Evolutionary conservation across 2,113 vertebrate genomes (phyloP).

Genomic region (Hemiprocne comata): DNA sequence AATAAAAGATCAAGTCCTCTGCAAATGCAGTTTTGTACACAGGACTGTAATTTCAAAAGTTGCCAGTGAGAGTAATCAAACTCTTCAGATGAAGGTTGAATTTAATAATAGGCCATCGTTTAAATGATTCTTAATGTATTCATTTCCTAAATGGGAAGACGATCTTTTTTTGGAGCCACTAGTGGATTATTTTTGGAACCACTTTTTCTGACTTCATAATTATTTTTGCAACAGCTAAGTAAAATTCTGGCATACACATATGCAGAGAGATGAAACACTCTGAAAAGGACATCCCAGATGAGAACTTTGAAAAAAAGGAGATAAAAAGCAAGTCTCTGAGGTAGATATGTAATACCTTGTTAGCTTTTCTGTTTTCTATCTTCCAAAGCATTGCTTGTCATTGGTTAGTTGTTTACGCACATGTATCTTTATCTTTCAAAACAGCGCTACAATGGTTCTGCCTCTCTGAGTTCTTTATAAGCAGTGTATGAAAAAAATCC

Average conservation of each 20-base stretch:
- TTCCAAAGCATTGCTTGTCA: not conserved
- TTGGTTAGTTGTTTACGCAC: not conserved
- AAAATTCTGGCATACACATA: not conserved
- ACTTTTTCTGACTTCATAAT: slow-evolving; percentile 2
- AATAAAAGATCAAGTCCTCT: not conserved
- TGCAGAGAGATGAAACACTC: not conserved
- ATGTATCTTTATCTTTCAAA: not conserved
- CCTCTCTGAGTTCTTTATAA: not conserved
- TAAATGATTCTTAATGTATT: slow-evolving; percentile 21
- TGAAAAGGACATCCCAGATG: not conserved
- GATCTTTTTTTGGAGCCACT: slow-evolving; percentile 51
- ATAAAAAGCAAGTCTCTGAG: not conserved
- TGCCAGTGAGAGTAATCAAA: slow-evolving; percentile 17
- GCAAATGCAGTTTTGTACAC: not conserved
- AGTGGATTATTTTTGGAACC: slow-evolving; percentile 50
- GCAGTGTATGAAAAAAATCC: not conserved
- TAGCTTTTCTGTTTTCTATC: not conserved
- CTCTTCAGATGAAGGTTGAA: slow-evolving; percentile 18
- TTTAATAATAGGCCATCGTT: slow-evolving; percentile 48
- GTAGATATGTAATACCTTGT: not conserved
- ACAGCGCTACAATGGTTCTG: not conserved
- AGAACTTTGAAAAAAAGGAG: not conserved
- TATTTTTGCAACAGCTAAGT: not conserved
- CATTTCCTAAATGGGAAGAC: slow-evolving; percentile 53
- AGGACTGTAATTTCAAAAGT: not conserved